phyloP scores from a whole-genome alignment of 2,888 invertebrate species.

The Gortyna flavago region DNA sequence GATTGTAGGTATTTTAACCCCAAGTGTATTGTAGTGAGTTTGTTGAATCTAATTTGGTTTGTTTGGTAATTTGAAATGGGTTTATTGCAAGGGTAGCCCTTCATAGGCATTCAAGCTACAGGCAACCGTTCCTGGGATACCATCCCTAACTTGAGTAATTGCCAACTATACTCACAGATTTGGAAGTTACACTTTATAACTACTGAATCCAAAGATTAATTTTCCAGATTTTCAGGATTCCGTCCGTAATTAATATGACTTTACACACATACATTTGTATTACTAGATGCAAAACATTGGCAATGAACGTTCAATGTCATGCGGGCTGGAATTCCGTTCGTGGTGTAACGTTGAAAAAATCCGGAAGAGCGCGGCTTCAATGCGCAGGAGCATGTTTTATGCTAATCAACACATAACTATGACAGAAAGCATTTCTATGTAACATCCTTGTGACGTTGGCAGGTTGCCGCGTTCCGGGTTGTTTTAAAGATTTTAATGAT shows the following conservation, averaged over 20 bases:
- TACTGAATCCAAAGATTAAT: too few species aligned
- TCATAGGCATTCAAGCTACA: not conserved
- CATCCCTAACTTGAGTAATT: not conserved
- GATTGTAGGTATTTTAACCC: not conserved
- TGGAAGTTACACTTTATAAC: not conserved
- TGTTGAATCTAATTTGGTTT: constrained; percentile 1
- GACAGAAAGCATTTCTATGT: constrained; percentile 89
- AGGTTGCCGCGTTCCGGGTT: constrained; percentile 70
- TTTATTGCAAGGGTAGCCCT: not conserved
- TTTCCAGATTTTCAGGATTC: not conserved
- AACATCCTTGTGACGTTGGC: constrained; percentile 73
- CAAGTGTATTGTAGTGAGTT: not conserved
- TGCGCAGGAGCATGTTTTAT: constrained; percentile 82
- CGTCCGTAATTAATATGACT: not conserved
- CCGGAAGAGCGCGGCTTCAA: constrained; percentile 77
- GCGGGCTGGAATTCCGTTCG: constrained; percentile 77
- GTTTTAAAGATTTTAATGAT: constrained; percentile 28
- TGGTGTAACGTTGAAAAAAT: constrained; percentile 78
- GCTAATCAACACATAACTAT: constrained; percentile 80
- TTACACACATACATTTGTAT: constrained; percentile 57
- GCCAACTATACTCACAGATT: not conserved
- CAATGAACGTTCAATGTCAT: constrained; percentile 75
- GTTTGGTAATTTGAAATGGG: not conserved
- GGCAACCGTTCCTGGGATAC: not conserved
- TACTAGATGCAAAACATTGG: constrained; percentile 71